Conservation (phyloP, 1,140 invertebrate genomes). For the Brachionus manjavacas region DNA sequence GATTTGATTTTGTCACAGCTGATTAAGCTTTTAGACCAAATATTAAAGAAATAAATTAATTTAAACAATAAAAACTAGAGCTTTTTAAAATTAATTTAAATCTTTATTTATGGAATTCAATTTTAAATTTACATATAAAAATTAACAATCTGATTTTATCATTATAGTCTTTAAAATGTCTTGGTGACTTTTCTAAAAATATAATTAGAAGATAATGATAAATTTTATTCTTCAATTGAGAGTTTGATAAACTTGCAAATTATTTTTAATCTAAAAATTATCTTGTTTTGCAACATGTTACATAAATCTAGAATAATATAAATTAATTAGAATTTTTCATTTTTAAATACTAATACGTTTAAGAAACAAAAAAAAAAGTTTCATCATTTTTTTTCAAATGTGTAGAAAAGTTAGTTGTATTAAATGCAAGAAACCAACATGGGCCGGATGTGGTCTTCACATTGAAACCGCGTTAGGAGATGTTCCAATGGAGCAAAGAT, state of each 20-base stretch:
- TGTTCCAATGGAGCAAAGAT: slow-evolving; percentile 18
- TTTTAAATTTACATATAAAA: too few species aligned
- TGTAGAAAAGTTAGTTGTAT: slow-evolving; percentile 29
- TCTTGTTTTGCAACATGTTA: background rate
- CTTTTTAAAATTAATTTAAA: too few species aligned
- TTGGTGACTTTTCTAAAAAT: background rate
- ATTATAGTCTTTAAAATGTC: background rate
- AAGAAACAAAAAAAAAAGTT: background rate
- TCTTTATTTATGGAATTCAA: too few species aligned
- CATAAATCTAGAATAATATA: slow-evolving; percentile 6
- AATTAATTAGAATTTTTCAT: background rate
- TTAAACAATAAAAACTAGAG: too few species aligned
- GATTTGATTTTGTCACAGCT: background rate
- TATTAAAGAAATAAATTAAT: background rate
- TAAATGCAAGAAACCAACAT: slow-evolving; percentile 40
- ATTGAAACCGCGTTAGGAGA: slow-evolving; percentile 19
- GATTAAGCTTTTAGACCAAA: background rate
- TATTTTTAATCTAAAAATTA: background rate
- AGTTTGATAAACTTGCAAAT: background rate
- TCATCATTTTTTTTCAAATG: background rate
- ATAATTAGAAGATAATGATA: background rate
- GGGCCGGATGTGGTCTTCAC: slow-evolving; percentile 38
- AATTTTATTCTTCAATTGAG: background rate
- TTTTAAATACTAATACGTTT: background rate
- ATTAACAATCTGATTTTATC: too few species aligned